These are phyloP conservation scores for Pomacea canaliculata DNA, from an alignment of 2,888 invertebrate genomes.

Conservation along the genomic window DNA sequence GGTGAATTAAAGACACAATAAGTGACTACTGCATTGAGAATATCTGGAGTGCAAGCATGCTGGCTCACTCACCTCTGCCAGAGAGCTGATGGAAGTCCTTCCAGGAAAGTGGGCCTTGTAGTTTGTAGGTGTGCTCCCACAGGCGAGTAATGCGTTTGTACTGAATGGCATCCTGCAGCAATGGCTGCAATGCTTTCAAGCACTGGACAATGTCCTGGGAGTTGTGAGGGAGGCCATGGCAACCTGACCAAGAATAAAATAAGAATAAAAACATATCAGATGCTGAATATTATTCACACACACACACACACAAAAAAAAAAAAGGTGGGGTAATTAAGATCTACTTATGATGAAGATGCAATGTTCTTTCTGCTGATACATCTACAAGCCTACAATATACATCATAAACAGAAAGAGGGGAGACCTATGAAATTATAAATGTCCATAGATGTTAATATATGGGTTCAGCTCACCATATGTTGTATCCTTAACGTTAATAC, in stretches of 20 bases:
- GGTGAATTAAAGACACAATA: too few species aligned
- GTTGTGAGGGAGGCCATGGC: constrained; percentile 72
- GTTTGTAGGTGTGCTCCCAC: constrained; percentile 93
- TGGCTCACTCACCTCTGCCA: constrained; percentile 77
- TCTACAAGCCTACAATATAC: too few species aligned
- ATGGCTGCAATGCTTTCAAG: constrained; percentile 90
- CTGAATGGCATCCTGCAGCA: constrained; percentile 95
- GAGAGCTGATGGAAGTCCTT: constrained; percentile 96
- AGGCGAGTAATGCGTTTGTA: constrained; percentile 81
- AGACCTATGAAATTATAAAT: too few species aligned
- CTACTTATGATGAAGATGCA: neutral
- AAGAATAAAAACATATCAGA: neutral
- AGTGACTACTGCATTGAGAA: too few species aligned
- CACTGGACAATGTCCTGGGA: constrained; percentile 91
- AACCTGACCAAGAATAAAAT: constrained; percentile 36
- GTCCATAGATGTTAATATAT: too few species aligned
- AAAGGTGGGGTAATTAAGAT: neutral
- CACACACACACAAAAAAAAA: neutral
- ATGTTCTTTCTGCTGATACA: too few species aligned
- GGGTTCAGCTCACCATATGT: too few species aligned
- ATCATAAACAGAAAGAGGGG: too few species aligned
- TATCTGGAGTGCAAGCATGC: too few species aligned
- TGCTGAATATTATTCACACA: neutral
- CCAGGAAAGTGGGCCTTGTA: constrained; percentile 98
- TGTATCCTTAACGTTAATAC: too few species aligned